phyloP scores from a whole-genome alignment of 2,888 invertebrate genomes.

The Oscheius myriophilus region DNA sequence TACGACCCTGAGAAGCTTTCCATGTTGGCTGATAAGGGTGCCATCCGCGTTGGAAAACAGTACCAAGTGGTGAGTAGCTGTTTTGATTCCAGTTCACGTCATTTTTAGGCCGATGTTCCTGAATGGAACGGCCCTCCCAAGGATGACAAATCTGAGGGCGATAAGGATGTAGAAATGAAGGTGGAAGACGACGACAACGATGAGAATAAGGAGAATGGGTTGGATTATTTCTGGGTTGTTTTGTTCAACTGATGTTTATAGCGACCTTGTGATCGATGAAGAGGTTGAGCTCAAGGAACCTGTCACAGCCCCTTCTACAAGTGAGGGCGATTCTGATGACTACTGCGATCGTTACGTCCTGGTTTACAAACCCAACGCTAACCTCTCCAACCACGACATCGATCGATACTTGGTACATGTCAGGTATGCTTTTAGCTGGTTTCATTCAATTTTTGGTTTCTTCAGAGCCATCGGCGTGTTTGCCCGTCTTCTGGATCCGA shows the following conservation, averaged over 20 bases:
- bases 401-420: slow-evolving; percentile 94
- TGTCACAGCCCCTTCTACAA: too few species aligned
- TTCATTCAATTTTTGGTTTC: too few species aligned
- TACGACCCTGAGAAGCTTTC: slow-evolving; percentile 99
- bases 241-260: slow-evolving; percentile 13
- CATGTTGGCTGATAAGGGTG: slow-evolving; percentile 92
- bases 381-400: slow-evolving; percentile 91
- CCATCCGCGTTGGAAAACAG: slow-evolving; percentile 88
- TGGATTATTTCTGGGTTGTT: slow-evolving; percentile 1
- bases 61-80: slow-evolving; percentile 82
- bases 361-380: slow-evolving; percentile 93
- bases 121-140: too few species aligned
- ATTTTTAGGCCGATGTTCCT: slow-evolving; percentile 12
- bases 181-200: slow-evolving; percentile 23
- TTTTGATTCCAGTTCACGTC: not conserved
- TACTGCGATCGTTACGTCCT: slow-evolving; percentile 75
- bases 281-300: slow-evolving; percentile 24
- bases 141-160: slow-evolving; percentile 31
- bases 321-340: not conserved
- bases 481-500: slow-evolving; percentile 96
- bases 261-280: slow-evolving; percentile 27
- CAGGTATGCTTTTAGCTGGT: slow-evolving; percentile 71
- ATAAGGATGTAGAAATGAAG: slow-evolving; percentile 24
- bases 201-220: slow-evolving; percentile 48
- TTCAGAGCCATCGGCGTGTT: slow-evolving; percentile 91